phyloP scores from a whole-genome alignment of 2,113 vertebrate genomes.

The Scomber japonicus region DNA sequence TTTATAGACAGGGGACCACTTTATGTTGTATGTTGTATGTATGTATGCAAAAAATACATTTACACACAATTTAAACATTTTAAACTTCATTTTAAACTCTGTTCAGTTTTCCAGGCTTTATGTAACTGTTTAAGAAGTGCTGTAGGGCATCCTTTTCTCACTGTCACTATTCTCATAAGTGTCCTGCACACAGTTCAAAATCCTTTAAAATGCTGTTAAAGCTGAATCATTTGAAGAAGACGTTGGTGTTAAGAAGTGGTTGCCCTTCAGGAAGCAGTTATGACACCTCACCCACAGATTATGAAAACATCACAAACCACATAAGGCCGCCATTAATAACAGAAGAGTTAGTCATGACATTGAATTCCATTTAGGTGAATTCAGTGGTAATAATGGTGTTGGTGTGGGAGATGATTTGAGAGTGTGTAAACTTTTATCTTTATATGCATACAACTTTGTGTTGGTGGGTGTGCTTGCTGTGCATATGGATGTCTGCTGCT shows the following conservation, averaged over 20 bases:
- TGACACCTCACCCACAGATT: constrained; percentile 31
- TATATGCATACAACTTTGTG: background rate
- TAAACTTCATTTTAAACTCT: too few relatives aligned
- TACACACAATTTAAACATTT: too few relatives aligned
- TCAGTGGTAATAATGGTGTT: background rate
- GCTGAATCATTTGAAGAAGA: constrained; percentile 49
- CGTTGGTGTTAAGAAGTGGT: constrained; percentile 15
- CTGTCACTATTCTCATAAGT: background rate
- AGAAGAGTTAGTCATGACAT: constrained; percentile 16
- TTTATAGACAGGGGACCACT: background rate
- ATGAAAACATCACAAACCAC: constrained; percentile 38
- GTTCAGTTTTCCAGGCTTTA: background rate
- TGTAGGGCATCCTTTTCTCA: background rate
- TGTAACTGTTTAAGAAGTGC: too few relatives aligned
- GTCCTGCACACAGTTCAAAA: constrained; percentile 1
- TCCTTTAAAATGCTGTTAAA: background rate
- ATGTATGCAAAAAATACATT: too few relatives aligned
- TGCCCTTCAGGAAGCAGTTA: background rate
- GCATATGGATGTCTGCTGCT: background rate
- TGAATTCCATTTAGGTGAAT: constrained; percentile 19
- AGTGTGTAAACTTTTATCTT: background rate
- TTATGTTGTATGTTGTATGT: background rate
- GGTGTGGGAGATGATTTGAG: background rate
- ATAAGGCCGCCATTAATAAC: constrained; percentile 12
- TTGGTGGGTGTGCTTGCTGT: background rate